Evolutionary conservation across 2,797 vertebrate species (phyloP).

Genomic region (Scarus forsteni): DNA sequence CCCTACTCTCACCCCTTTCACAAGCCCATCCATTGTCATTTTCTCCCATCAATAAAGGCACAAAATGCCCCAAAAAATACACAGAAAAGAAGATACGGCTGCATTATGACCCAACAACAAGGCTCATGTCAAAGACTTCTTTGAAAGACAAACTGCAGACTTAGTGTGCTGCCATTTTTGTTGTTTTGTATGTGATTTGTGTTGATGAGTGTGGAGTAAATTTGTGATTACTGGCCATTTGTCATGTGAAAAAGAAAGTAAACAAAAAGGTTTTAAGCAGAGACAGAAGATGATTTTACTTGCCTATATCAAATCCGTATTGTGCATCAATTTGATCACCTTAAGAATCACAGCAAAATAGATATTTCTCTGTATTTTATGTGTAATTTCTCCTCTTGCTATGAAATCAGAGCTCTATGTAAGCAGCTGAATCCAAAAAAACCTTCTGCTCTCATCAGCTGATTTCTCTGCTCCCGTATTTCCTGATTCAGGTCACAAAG

Average conservation of each 20-base stretch:
- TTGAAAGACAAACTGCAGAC: too few relatives aligned
- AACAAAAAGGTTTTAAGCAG: background rate
- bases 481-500: slow-evolving; percentile 66
- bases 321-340: background rate
- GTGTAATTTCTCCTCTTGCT: slow-evolving; percentile 21
- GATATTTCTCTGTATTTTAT: slow-evolving; percentile 24
- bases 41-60: too few relatives aligned
- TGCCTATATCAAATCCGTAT: slow-evolving; percentile 9
- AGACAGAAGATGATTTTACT: slow-evolving; percentile 40
- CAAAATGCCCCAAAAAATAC: too few relatives aligned
- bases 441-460: slow-evolving; percentile 48
- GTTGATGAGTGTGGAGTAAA: too few relatives aligned
- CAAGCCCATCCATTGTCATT: too few relatives aligned
- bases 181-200: too few relatives aligned
- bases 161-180: too few relatives aligned
- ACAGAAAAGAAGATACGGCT: too few relatives aligned
- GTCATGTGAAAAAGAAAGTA: too few relatives aligned
- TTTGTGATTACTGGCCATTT: background rate
- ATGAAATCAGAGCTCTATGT: slow-evolving; percentile 43
- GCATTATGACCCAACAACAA: too few relatives aligned
- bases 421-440: slow-evolving; percentile 53
- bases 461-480: slow-evolving; percentile 1
- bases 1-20: too few relatives aligned
- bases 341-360: slow-evolving; percentile 7
- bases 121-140: too few relatives aligned